Conservation (phyloP, 2,113 vertebrate species). For the Pampusana beccarii region DNA sequence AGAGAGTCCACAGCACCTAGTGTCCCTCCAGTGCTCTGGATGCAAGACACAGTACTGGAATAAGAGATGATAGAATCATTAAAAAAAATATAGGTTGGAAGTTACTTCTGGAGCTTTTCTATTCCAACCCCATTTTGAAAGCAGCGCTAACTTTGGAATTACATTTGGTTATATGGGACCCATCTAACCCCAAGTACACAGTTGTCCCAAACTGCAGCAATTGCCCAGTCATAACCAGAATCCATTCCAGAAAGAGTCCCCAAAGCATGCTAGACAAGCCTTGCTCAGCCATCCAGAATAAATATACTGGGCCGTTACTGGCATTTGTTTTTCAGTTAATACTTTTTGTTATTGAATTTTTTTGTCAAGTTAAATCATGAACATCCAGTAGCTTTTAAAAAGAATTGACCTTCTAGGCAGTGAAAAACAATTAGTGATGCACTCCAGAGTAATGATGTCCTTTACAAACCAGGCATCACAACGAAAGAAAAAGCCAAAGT, state of each 20-base stretch:
- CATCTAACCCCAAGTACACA: background rate
- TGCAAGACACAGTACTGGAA: background rate
- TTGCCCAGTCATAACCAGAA: background rate
- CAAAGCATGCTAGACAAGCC: background rate
- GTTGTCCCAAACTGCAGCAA: background rate
- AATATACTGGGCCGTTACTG: background rate
- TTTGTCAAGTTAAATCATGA: background rate
- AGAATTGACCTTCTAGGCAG: slow-evolving; percentile 44
- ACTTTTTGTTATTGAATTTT: background rate
- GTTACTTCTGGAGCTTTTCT: background rate
- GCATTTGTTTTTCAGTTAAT: background rate
- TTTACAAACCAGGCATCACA: slow-evolving; percentile 28
- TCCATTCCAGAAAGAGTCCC: background rate
- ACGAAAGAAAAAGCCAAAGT: slow-evolving; percentile 8
- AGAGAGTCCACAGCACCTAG: background rate
- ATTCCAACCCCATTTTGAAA: background rate
- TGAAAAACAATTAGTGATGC: slow-evolving; percentile 50
- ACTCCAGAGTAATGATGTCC: slow-evolving; percentile 25
- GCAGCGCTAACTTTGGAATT: background rate
- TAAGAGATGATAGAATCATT: background rate
- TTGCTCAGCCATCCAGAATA: background rate
- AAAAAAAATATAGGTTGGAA: background rate
- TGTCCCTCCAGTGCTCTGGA: background rate
- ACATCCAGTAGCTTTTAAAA: background rate
- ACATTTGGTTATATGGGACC: background rate